Percentiles rank a stretch among this genome's conserved stretches.
Conservation (phyloP, 2,888 invertebrate genomes). For the Melieria picta region DNA sequence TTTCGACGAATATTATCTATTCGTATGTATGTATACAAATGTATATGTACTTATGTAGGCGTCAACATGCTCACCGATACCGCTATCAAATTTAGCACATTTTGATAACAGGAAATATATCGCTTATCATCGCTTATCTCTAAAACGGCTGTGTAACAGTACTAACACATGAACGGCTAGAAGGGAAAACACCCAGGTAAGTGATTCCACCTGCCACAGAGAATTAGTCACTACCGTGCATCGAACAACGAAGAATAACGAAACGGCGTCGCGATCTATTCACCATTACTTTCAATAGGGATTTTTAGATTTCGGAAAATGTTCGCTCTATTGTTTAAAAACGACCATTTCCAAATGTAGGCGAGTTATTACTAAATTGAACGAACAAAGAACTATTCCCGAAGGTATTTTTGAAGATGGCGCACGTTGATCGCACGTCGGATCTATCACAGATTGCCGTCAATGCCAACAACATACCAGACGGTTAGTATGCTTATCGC, state of each 20-base stretch:
- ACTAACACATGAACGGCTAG: no score
- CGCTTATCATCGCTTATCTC: conserved; percentile 33
- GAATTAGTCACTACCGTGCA: conserved; percentile 34
- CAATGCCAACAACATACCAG: conserved; percentile 56
- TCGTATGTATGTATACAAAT: no score
- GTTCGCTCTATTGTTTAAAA: not conserved
- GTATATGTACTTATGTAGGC: no score
- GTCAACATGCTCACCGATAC: not conserved
- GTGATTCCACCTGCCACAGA: conserved; percentile 34
- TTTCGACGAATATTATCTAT: no score
- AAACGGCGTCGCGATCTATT: not conserved
- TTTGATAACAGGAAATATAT: not conserved
- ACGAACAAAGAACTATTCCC: not conserved
- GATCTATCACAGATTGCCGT: conserved; percentile 56
- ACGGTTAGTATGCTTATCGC: conserved; percentile 45
- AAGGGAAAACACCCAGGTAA: no score
- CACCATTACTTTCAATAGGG: no score
- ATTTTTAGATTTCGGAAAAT: conserved; percentile 2
- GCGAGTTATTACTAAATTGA: not conserved
- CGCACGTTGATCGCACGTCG: conserved; percentile 47
- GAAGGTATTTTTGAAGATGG: conserved; percentile 22
- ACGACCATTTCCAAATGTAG: not conserved
- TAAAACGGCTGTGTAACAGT: conserved; percentile 11
- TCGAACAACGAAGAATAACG: conserved; percentile 30
- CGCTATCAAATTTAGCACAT: not conserved